Evolutionary conservation across 35 echinoderm and acorn worm genomes (phyloP).

Genomic region (Patiria miniata): DNA sequence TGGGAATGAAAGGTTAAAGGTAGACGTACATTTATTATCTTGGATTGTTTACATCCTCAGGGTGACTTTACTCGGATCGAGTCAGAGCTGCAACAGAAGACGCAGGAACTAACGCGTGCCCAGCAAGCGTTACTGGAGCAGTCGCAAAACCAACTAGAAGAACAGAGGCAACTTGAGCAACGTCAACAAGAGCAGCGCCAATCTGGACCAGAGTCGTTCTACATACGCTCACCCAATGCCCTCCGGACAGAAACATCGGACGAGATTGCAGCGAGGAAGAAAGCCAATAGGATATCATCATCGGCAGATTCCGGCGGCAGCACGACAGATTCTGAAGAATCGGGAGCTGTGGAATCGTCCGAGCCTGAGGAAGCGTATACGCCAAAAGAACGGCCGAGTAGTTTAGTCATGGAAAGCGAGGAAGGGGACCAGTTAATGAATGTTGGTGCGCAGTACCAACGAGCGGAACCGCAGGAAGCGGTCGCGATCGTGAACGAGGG

Average conservation of each 20-base stretch:
- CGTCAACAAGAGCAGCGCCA: too few relatives aligned
- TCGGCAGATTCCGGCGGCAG: slow-evolving; percentile 49
- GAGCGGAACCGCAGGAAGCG: slow-evolving; percentile 8
- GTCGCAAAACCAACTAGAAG: neutral
- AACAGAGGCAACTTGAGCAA: too few relatives aligned
- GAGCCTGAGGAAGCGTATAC: slow-evolving; percentile 30
- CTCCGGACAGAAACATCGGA: neutral
- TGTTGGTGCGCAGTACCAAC: slow-evolving; percentile 6
- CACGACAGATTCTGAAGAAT: slow-evolving; percentile 56
- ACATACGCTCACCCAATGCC: slow-evolving; percentile 4
- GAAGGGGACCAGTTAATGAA: slow-evolving; percentile 16
- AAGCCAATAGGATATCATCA: slow-evolving; percentile 33
- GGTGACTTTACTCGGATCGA: neutral
- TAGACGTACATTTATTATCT: neutral
- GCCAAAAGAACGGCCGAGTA: neutral
- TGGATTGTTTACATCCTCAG: neutral
- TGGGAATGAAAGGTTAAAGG: too few relatives aligned
- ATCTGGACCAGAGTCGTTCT: neutral
- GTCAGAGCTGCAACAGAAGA: neutral
- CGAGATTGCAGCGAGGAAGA: neutral
- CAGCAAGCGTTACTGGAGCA: slow-evolving; percentile 37
- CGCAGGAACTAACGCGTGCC: slow-evolving; percentile 27
- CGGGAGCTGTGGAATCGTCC: slow-evolving; percentile 32
- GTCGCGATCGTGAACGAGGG: neutral
- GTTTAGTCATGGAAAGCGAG: neutral